Evolutionary conservation across 2,888 invertebrate species (phyloP), one percentile per base, ranked within the genome.

Genomic region (Deladenus siricidicola): DNA sequence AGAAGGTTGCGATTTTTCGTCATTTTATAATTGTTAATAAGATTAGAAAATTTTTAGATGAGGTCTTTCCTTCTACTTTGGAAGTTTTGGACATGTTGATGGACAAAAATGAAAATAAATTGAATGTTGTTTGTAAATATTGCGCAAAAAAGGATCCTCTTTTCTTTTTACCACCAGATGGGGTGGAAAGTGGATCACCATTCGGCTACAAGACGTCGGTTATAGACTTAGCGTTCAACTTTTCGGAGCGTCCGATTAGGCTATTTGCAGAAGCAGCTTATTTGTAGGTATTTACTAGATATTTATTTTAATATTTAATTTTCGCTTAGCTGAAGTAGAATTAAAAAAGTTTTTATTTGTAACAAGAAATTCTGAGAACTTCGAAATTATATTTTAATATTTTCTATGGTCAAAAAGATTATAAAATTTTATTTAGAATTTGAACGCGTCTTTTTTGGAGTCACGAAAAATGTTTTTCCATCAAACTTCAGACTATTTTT

Each of bases 51-150:
- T 14, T 26, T 44, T 44, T 23, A 44, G 55, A 23, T 1, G 55
- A 55, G 39, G 23, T 53, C 2, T 53, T 39, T 44, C 44, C 55
- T 14, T 55, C 42, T 10, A 44, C 55, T 1, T 23, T 55, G 21
- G 55, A 55, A 55, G 55, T 55, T 1, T 23, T 44, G 17, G 44
- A 44, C 24, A 44, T 55, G n/a, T 19, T 19, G 26, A 21, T 44
- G 24, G 19, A 24, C 14, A 19, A 19, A 17, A 21, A 44, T 19
- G 26, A 17, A n/a, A 17, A 26, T 24, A 3, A 19, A n/a, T 24
- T 55, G 10, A 43, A 55, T 44, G 43, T 44, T 6, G 43, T 55
- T 3, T 55, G 55, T 23, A 55, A 44, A 8, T 55, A 23, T 43
- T 42, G 43, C 43, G 55, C 24, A 1, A 42, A 24, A 39, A 55